These are phyloP conservation scores for Vandiemenella viatica DNA, from an alignment of 2,888 invertebrate species.

Conservation along the genomic window DNA sequence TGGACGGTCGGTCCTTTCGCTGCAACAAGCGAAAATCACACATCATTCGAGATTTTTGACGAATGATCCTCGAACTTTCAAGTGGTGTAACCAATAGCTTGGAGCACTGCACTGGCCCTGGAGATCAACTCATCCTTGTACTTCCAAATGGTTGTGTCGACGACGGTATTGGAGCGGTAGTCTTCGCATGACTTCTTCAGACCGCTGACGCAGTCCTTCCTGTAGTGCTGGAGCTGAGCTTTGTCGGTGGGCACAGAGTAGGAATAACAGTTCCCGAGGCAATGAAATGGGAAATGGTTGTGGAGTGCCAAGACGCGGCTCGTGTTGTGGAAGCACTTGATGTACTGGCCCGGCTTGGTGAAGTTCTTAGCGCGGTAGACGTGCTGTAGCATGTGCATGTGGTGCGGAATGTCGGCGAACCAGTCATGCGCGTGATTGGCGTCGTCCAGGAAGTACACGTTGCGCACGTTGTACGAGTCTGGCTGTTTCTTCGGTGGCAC, in stretches of 20 bases:
- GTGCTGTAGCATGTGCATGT: slow-evolving; percentile 1
- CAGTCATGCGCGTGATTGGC: neutral
- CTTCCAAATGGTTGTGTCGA: neutral
- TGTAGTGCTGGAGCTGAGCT: neutral
- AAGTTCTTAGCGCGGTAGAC: neutral
- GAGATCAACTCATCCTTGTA: neutral
- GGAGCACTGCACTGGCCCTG: neutral
- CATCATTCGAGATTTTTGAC: too few species aligned
- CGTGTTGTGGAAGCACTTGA: neutral
- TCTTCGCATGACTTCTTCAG: neutral
- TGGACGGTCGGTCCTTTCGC: too few species aligned
- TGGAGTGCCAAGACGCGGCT: neutral
- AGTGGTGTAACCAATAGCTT: neutral
- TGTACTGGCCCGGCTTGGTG: neutral
- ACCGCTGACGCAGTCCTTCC: neutral
- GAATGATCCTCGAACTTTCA: too few species aligned
- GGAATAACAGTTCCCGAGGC: neutral
- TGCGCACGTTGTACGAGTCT: slow-evolving; percentile 25
- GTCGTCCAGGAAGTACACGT: neutral
- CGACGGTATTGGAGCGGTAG: neutral
- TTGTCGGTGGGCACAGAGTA: too few species aligned
- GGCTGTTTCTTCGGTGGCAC: slow-evolving; percentile 19
- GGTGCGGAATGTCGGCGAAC: neutral
- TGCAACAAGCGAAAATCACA: too few species aligned
- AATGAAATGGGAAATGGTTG: neutral